Conservation (phyloP, 2,888 invertebrate genomes). For the Drosophila acutilabella region DNA sequence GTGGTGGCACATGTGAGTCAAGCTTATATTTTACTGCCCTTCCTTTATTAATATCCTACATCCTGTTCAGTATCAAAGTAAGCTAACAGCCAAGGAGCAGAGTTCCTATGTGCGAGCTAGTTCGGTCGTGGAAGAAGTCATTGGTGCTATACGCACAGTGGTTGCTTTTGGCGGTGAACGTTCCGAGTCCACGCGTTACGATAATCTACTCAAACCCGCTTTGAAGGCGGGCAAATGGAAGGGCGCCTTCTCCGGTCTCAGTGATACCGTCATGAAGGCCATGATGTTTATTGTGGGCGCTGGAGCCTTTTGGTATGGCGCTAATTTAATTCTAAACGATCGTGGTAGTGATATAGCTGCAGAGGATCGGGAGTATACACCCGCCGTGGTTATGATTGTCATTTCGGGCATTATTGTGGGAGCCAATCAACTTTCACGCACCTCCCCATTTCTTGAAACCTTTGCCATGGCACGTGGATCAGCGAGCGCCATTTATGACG, state of each 20-base stretch:
- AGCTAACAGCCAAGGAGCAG: constrained; percentile 88
- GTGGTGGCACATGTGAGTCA: constrained; percentile 88
- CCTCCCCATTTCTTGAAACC: constrained; percentile 90
- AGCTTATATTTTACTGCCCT: too few relatives aligned
- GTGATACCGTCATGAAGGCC: constrained; percentile 90
- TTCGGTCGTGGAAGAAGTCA: constrained; percentile 90
- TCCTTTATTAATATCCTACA: background rate
- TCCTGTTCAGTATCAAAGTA: constrained; percentile 87
- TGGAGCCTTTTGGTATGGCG: constrained; percentile 92
- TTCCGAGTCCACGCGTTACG: constrained; percentile 88
- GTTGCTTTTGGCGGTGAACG: constrained; percentile 91
- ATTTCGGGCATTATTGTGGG: constrained; percentile 91
- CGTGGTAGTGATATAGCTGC: constrained; percentile 84
- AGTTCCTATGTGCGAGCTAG: constrained; percentile 91
- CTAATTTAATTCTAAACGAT: constrained; percentile 88
- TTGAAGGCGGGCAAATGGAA: constrained; percentile 87
- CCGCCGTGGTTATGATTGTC: constrained; percentile 89
- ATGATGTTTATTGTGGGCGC: constrained; percentile 90
- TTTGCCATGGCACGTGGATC: constrained; percentile 90
- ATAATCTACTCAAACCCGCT: constrained; percentile 86
- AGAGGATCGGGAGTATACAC: constrained; percentile 88
- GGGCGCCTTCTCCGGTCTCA: constrained; percentile 89
- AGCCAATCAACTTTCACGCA: constrained; percentile 90
- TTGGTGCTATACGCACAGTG: constrained; percentile 90
- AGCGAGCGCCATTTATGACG: constrained; percentile 90